phyloP scores from a whole-genome alignment of 2,888 invertebrate genomes.

The Meghimatium bilineatum region DNA sequence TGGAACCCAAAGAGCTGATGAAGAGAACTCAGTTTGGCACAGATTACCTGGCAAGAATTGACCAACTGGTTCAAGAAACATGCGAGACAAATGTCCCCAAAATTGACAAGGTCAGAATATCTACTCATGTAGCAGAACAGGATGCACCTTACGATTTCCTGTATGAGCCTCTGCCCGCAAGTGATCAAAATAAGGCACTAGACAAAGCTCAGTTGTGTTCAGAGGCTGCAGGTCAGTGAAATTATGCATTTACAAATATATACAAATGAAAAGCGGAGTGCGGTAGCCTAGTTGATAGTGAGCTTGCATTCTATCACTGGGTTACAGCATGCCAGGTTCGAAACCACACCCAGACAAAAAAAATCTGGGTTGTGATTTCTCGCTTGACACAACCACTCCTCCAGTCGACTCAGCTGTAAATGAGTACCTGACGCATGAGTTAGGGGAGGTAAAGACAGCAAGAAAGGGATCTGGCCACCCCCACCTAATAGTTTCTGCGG shows the following conservation, averaged over 20 bases:
- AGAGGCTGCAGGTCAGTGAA: background rate
- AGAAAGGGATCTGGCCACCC: too few species aligned
- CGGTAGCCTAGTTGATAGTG: too few species aligned
- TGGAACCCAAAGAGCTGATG: slow-evolving; percentile 18
- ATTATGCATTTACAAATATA: background rate
- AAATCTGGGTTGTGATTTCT: too few species aligned
- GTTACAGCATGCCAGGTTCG: too few species aligned
- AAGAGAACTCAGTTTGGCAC: slow-evolving; percentile 4
- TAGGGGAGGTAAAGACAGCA: too few species aligned
- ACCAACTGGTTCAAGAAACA: background rate
- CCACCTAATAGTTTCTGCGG: too few species aligned
- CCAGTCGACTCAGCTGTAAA: too few species aligned
- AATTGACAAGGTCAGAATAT: slow-evolving; percentile 40
- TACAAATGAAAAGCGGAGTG: too few species aligned
- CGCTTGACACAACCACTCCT: too few species aligned
- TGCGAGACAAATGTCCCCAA: background rate
- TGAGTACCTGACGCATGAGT: too few species aligned
- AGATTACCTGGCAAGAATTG: background rate
- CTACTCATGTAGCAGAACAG: slow-evolving; percentile 34
- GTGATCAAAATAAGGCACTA: background rate
- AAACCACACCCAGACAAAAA: too few species aligned
- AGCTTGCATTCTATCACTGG: too few species aligned
- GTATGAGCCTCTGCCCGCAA: background rate
- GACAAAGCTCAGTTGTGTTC: background rate
- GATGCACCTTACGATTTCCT: slow-evolving; percentile 14